phyloP scores from a whole-genome alignment of 2,888 invertebrate species.

The Tetragnatha montana region DNA sequence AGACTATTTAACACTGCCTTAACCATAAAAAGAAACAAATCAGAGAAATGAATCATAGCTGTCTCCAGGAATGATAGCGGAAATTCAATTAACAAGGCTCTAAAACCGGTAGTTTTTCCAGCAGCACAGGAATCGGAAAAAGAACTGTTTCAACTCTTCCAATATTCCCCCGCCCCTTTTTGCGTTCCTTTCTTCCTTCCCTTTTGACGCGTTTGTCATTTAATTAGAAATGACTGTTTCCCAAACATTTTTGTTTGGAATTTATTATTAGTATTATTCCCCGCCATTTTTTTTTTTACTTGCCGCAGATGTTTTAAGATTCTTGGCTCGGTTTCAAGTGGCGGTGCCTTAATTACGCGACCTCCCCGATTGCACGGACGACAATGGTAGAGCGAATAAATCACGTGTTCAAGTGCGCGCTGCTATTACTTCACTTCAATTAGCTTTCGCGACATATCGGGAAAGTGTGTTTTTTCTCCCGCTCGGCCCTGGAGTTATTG shows the following conservation, averaged over 20 bases:
- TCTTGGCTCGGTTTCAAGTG: constrained; percentile 56
- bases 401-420: constrained; percentile 24
- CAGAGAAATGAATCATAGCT: constrained; percentile 11
- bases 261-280: neutral
- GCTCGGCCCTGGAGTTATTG: constrained; percentile 9
- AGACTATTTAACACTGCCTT: too few relatives aligned
- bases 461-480: constrained; percentile 14
- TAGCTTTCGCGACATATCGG: constrained; percentile 33
- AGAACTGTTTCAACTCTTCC: neutral
- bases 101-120: neutral
- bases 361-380: constrained; percentile 11
- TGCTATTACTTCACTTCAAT: constrained; percentile 42
- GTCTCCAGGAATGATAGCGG: neutral
- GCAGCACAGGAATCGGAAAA: neutral
- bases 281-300: neutral
- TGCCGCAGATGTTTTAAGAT: neutral
- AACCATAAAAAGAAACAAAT: neutral
- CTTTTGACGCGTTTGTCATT: constrained; percentile 30
- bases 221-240: constrained; percentile 44
- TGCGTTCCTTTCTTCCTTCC: neutral
- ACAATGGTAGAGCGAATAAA: constrained; percentile 43
- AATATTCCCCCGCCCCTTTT: constrained; percentile 7
- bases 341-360: constrained; percentile 37
- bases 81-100: constrained; percentile 36
- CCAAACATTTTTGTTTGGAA: constrained; percentile 13